Conservation (phyloP, 2,113 vertebrate genomes). For the Protomyctophum bolini region DNA sequence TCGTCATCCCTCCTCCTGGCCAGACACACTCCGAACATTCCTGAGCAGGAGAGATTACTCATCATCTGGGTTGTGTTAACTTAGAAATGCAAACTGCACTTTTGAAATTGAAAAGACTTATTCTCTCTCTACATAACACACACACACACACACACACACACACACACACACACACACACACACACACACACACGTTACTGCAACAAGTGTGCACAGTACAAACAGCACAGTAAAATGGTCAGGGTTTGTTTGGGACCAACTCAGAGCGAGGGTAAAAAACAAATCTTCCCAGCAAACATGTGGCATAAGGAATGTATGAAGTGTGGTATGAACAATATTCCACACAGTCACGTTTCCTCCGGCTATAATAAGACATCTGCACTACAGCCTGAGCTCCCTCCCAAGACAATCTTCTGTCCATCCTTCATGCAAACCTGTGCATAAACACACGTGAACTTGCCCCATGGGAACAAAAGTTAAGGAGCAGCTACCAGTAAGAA, state of each 20-base stretch:
- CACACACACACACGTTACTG: too few relatives aligned
- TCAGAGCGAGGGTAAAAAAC: not conserved
- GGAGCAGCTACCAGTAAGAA: conserved; percentile 15
- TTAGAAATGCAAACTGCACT: too few relatives aligned
- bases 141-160: not conserved
- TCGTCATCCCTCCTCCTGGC: too few relatives aligned
- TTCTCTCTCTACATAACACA: not conserved
- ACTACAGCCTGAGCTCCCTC: not conserved
- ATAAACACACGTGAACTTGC: conserved; percentile 25
- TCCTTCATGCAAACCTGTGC: not conserved
- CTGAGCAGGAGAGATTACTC: too few relatives aligned
- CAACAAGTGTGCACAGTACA: too few relatives aligned
- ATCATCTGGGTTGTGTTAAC: too few relatives aligned
- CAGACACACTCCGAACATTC: too few relatives aligned
- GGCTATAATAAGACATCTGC: conserved; percentile 37
- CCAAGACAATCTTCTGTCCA: not conserved
- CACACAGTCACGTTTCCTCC: conserved; percentile 8
- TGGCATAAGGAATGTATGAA: conserved; percentile 21
- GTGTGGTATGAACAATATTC: conserved; percentile 6
- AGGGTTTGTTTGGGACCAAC: too few relatives aligned
- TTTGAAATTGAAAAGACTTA: too few relatives aligned
- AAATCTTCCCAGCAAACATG: not conserved
- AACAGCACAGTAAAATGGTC: too few relatives aligned
- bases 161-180: not conserved
- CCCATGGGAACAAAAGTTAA: not conserved